Conservation (phyloP, 2,888 invertebrate species). For the Troides oblongomaculatus region DNA sequence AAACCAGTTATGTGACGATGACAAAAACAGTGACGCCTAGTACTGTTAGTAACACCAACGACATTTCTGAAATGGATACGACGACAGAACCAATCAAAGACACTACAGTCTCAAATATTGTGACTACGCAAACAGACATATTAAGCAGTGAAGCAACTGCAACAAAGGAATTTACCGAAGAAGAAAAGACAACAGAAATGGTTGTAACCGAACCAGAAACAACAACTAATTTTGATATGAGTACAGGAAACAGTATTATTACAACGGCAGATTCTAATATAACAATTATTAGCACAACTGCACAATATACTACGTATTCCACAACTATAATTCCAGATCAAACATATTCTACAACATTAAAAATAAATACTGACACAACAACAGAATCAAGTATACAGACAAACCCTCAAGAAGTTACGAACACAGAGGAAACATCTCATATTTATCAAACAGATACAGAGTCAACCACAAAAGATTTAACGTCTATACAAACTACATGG, state of each 20-base stretch:
- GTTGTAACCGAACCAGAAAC: background rate
- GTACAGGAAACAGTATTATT: slow-evolving; percentile 4
- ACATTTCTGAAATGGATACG: slow-evolving; percentile 10
- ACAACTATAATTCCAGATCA: background rate
- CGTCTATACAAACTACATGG: slow-evolving; percentile 1
- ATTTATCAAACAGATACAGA: slow-evolving; percentile 4
- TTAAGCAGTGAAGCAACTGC: background rate
- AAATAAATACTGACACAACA: background rate
- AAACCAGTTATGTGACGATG: background rate
- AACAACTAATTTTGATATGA: slow-evolving; percentile 3
- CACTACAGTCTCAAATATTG: background rate
- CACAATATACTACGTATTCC: background rate
- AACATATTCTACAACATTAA: background rate
- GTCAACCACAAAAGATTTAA: background rate
- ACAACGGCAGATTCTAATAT: background rate
- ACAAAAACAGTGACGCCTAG: background rate
- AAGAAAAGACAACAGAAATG: slow-evolving; percentile 8
- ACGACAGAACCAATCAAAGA: background rate
- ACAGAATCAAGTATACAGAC: slow-evolving; percentile 1
- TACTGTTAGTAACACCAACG: background rate
- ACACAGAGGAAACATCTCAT: slow-evolving; percentile 2
- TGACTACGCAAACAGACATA: slow-evolving; percentile 2
- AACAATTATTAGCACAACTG: background rate
- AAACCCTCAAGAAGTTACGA: background rate
- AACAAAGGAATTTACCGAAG: background rate